A percentile compares a stretch with the other conserved stretches of the same genome.
Evolutionary conservation across 2,888 invertebrate genomes (phyloP).

Genomic region (Ernsta delagoae): DNA sequence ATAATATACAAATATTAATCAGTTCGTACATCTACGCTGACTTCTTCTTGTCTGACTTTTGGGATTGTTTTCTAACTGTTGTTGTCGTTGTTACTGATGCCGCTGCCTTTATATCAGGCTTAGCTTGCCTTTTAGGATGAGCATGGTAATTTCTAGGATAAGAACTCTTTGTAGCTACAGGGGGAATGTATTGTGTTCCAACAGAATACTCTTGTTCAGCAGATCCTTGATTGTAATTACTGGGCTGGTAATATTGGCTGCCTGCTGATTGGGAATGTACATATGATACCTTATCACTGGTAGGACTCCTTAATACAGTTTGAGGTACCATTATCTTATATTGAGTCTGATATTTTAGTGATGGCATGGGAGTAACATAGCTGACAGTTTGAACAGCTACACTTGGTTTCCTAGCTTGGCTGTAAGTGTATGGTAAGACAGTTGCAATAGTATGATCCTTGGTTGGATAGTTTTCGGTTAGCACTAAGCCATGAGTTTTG

Average conservation of each 20-base stretch:
- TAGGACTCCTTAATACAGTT: slow-evolving; percentile 63
- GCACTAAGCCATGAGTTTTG: slow-evolving; percentile 58
- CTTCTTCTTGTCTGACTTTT: slow-evolving; percentile 52
- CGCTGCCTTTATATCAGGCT: slow-evolving; percentile 57
- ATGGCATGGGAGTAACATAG: slow-evolving; percentile 75
- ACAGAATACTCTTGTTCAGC: slow-evolving; percentile 65
- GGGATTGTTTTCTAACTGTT: slow-evolving; percentile 49
- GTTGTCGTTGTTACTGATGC: slow-evolving; percentile 44
- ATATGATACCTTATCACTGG: slow-evolving; percentile 69
- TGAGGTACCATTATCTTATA: slow-evolving; percentile 78
- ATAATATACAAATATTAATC: slow-evolving; percentile 13
- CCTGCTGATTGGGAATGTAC: slow-evolving; percentile 71
- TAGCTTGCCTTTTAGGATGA: slow-evolving; percentile 71
- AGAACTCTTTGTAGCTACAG: slow-evolving; percentile 57
- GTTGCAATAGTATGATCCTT: slow-evolving; percentile 85
- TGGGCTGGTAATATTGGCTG: slow-evolving; percentile 54
- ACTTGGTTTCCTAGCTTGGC: slow-evolving; percentile 51
- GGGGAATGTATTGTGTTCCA: slow-evolving; percentile 57
- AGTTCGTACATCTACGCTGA: slow-evolving; percentile 44
- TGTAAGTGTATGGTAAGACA: slow-evolving; percentile 70
- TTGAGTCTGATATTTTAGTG: slow-evolving; percentile 69
- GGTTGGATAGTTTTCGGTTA: slow-evolving; percentile 85
- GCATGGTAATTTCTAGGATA: slow-evolving; percentile 72
- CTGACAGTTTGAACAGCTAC: slow-evolving; percentile 67
- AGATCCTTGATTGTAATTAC: slow-evolving; percentile 54